These are phyloP conservation scores for Drosophila anomelani DNA, from an alignment of 2,888 invertebrate species.

Conservation along the genomic window DNA sequence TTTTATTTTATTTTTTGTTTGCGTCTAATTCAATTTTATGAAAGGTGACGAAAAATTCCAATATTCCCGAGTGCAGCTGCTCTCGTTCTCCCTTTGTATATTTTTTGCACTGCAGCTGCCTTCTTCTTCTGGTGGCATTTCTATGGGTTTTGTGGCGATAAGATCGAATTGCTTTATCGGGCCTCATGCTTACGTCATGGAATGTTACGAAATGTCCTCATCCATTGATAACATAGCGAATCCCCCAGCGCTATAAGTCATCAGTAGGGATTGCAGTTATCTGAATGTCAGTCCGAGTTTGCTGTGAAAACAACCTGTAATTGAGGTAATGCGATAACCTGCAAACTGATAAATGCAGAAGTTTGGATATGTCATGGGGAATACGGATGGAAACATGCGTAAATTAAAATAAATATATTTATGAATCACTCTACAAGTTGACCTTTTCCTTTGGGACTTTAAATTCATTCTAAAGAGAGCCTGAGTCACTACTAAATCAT, in stretches of 20 bases:
- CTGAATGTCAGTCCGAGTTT: constrained; percentile 13
- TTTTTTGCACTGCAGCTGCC: constrained; percentile 33
- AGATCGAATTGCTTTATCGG: constrained; percentile 52
- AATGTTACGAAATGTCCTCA: constrained; percentile 48
- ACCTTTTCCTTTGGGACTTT: background rate
- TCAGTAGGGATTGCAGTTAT: constrained; percentile 38
- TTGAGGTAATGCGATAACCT: background rate
- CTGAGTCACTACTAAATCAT: constrained; percentile 2
- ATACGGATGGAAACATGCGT: too few relatives aligned
- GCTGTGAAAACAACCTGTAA: background rate
- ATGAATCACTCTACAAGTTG: background rate
- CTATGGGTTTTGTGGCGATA: constrained; percentile 51
- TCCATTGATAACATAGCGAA: constrained; percentile 40
- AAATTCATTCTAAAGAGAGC: background rate
- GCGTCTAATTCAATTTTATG: constrained; percentile 37
- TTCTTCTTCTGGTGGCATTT: constrained; percentile 31
- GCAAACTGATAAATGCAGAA: background rate
- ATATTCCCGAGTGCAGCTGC: constrained; percentile 42
- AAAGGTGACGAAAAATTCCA: constrained; percentile 41
- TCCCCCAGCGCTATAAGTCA: constrained; percentile 33
- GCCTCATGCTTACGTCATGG: constrained; percentile 55
- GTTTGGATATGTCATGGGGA: too few relatives aligned
- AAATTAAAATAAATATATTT: too few relatives aligned
- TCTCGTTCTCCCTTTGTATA: background rate
- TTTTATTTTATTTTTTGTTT: background rate